Conservation (phyloP, 2,113 vertebrate genomes). For the Mustela lutreola region DNA sequence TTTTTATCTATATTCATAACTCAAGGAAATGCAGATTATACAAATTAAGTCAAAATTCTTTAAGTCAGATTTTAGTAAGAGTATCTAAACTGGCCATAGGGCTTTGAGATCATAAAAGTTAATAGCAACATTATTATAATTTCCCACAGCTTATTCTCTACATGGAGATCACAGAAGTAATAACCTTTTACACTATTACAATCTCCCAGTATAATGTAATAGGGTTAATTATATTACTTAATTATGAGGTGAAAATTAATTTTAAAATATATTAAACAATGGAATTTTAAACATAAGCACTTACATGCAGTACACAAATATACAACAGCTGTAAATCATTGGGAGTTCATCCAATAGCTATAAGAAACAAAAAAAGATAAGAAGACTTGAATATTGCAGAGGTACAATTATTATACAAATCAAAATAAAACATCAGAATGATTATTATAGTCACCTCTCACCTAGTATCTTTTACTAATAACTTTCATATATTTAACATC, state of each 20-base stretch:
- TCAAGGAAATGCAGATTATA: conserved; percentile 44
- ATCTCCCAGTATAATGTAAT: not conserved
- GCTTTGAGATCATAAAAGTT: conserved; percentile 55
- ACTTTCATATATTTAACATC: conserved; percentile 37
- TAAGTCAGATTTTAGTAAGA: conserved; percentile 47
- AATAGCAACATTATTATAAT: conserved; percentile 43
- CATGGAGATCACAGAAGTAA: not conserved
- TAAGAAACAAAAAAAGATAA: conserved; percentile 82
- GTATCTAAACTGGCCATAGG: conserved; percentile 14
- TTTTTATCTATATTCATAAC: not conserved
- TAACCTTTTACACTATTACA: conserved; percentile 20
- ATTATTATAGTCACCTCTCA: conserved; percentile 14
- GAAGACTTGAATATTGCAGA: conserved; percentile 30
- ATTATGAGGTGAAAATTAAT: not conserved
- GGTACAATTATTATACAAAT: not conserved
- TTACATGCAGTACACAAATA: conserved; percentile 99
- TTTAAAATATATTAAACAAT: conserved; percentile 51
- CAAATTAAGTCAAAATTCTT: not conserved
- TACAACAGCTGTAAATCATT: conserved; percentile 99
- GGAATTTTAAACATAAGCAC: conserved; percentile 84
- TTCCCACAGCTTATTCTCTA: not conserved
- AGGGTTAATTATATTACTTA: conserved; percentile 29
- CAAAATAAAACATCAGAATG: conserved; percentile 62
- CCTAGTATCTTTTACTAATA: conserved; percentile 37
- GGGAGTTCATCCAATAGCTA: conserved; percentile 98